Evolutionary conservation across 2,113 vertebrate species (phyloP), one percentile per base, ranked within the genome.

Genomic region (Notarius quadriscutis): DNA sequence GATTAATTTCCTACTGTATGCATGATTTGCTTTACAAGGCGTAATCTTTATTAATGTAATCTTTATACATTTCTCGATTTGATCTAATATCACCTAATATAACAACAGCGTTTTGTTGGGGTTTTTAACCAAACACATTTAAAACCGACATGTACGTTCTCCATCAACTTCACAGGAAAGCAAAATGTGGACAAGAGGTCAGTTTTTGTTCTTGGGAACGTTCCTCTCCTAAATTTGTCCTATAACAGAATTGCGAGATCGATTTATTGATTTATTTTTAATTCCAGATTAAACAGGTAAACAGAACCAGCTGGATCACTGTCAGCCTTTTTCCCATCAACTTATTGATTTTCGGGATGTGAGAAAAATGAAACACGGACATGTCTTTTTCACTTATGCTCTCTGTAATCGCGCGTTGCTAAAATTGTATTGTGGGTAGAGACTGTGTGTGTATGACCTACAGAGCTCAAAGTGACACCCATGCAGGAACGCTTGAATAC

Each of bases 241-340:
- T 50, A 80, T 87, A 84, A 83, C 69, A 81, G 78, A 67, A 25
- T 55, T 55, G 48, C 8, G 11, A 55, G 84, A 94, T 93, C 90
- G 92, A 94, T 93, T 94, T 88, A 88, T 86, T 34, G 1, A 2
- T 34, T 34, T 34, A 4, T 41, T 41, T 41, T 41, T 41, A 41
- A 87, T 83, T 90, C 81, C 79, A 89, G 89, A 91, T 93, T 93
- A 94, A 89, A 80, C 85, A 84, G 84, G 90, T 92, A 92, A 91
- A 94, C 91, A 92, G 90, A 91, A 92, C 55, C 75, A 85, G 30
- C 90, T 83, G 89, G 71, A 84, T 88, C 62, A 86, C 89, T 85
- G 25, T 87, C 71, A 63, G 80, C 71, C 84, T n/a, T 62, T 84
- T 55, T 48, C 51, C 55, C 53, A 87, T 90, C 83, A 67, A 62